Percentiles rank a stretch among this genome's conserved stretches.
phyloP scores from a whole-genome alignment of 1,140 invertebrate genomes.

The Sweltsa coloradensis region DNA sequence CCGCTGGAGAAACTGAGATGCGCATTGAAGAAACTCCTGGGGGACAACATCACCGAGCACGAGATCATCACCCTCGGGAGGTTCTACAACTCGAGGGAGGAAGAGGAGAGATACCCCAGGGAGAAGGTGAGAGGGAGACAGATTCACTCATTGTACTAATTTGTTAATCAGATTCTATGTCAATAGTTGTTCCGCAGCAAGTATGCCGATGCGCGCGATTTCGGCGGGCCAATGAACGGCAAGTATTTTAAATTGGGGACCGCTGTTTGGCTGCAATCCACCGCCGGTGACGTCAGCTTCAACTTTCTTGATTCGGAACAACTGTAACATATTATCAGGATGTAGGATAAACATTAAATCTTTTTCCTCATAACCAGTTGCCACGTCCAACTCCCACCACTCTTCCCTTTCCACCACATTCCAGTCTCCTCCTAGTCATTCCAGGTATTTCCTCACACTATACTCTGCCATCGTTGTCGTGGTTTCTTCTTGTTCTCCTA shows the following conservation, averaged over 20 bases:
- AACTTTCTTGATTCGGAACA: too few relatives aligned
- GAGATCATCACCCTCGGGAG: constrained; percentile 63
- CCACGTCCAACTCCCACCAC: too few relatives aligned
- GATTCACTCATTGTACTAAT: neutral
- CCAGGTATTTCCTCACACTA: too few relatives aligned
- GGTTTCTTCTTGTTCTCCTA: neutral
- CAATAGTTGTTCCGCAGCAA: too few relatives aligned
- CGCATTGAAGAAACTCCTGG: constrained; percentile 35
- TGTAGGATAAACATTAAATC: too few relatives aligned
- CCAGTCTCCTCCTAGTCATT: too few relatives aligned
- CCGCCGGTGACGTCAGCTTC: neutral
- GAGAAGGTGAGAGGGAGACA: constrained; percentile 21
- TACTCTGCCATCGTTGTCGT: neutral
- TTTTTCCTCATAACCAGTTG: too few relatives aligned
- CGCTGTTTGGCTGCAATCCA: neutral
- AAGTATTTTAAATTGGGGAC: neutral
- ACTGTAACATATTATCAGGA: too few relatives aligned
- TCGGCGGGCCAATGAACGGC: neutral
- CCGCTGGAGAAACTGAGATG: neutral
- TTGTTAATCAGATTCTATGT: neutral
- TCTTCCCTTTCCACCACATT: too few relatives aligned
- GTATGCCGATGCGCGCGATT: neutral
- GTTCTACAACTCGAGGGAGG: constrained; percentile 39
- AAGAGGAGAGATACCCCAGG: constrained; percentile 20
- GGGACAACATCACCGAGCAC: constrained; percentile 56